A percentile compares a stretch with the other conserved stretches of the same genome.
phyloP scores from a whole-genome alignment of 2,888 invertebrate genomes.

The Ophion slaviceki region DNA sequence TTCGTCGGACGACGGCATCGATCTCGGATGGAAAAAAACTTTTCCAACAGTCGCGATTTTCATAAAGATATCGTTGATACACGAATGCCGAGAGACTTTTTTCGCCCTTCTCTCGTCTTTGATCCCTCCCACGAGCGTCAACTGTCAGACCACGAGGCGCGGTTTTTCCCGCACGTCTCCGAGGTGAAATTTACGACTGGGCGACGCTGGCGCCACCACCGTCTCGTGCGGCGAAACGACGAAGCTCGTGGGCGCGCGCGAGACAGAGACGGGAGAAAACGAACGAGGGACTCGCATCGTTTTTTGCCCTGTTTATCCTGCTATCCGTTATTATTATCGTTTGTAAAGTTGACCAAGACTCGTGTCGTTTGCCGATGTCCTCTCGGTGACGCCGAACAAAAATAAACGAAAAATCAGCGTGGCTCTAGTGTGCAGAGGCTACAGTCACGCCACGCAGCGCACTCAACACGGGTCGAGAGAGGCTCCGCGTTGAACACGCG shows the following conservation, averaged over 20 bases:
- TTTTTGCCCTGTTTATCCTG: background rate
- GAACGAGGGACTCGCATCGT: background rate
- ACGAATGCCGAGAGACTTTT: background rate
- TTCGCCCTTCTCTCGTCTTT: background rate
- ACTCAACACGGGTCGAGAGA: background rate
- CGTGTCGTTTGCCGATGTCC: slow-evolving; percentile 7
- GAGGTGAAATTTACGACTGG: slow-evolving; percentile 9
- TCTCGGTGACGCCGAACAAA: background rate
- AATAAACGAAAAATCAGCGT: slow-evolving; percentile 33
- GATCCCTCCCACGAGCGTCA: slow-evolving; percentile 14
- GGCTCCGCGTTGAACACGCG: slow-evolving; percentile 46
- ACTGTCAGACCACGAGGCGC: slow-evolving; percentile 50
- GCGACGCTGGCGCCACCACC: slow-evolving; percentile 16
- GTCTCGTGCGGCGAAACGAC: slow-evolving; percentile 27
- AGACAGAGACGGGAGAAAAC: background rate
- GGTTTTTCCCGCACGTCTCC: slow-evolving; percentile 43
- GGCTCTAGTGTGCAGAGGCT: slow-evolving; percentile 60
- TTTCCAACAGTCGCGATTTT: too few species aligned
- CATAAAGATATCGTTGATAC: background rate
- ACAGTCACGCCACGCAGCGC: slow-evolving; percentile 2
- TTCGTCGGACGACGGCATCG: too few species aligned
- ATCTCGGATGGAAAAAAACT: too few species aligned
- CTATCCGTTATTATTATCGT: slow-evolving; percentile 3
- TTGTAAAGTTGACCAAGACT: background rate
- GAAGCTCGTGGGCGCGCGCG: slow-evolving; percentile 29